phyloP scores from a whole-genome alignment of 1,140 invertebrate genomes.

The Pantala flavescens region DNA sequence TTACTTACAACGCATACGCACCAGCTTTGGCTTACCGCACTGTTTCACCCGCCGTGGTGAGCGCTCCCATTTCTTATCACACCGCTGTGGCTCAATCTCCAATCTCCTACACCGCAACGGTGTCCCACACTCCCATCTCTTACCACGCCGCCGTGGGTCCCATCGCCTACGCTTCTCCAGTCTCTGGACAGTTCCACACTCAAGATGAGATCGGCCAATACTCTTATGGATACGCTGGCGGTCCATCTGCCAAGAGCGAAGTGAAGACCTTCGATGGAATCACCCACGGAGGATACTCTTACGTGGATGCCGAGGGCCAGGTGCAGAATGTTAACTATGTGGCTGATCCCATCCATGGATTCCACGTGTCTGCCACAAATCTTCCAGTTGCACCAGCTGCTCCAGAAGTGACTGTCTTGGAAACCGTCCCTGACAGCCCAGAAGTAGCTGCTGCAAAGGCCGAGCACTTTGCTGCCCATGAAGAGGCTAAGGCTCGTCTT shows the following conservation, averaged over 20 bases:
- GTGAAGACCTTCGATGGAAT: constrained; percentile 29
- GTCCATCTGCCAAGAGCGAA: constrained; percentile 28
- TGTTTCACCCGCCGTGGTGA: too few relatives aligned
- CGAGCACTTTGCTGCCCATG: constrained; percentile 25
- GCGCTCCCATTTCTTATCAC: too few relatives aligned
- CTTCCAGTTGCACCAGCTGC: constrained; percentile 35
- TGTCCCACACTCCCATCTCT: constrained; percentile 22
- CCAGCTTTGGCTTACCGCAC: constrained; percentile 20
- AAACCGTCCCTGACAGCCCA: constrained; percentile 23
- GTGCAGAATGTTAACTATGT: constrained; percentile 41
- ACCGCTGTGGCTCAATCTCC: constrained; percentile 22
- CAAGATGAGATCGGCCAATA: constrained; percentile 29
- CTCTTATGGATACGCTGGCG: constrained; percentile 30
- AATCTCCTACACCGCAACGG: constrained; percentile 23
- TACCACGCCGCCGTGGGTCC: constrained; percentile 27
- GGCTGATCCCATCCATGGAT: constrained; percentile 48
- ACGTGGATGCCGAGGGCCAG: constrained; percentile 39
- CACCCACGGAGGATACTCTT: constrained; percentile 33
- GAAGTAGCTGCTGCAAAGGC: constrained; percentile 27
- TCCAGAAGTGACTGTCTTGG: constrained; percentile 9
- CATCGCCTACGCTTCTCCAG: constrained; percentile 30
- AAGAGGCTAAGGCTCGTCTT: constrained; percentile 19
- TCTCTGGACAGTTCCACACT: constrained; percentile 33
- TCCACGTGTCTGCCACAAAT: constrained; percentile 52
- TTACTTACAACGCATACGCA: not conserved